Evolutionary conservation across 2,888 invertebrate species (phyloP).

Genomic region (Hymenopus coronatus): DNA sequence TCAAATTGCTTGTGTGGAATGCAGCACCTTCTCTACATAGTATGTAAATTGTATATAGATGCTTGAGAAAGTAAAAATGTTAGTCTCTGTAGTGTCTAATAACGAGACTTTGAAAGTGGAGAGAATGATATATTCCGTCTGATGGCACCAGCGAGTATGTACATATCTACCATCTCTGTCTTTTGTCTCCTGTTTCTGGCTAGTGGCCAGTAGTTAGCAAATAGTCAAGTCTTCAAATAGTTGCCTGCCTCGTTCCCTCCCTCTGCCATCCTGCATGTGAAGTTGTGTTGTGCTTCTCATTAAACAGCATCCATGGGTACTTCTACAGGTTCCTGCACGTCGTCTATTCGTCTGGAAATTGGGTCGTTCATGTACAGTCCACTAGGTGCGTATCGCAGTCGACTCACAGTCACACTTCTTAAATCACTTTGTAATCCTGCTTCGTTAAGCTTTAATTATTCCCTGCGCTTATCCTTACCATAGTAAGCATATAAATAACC

Average conservation of each 20-base stretch:
- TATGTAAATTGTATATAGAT: too few relatives aligned
- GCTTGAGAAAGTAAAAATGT: too few relatives aligned
- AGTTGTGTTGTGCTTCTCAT: background rate
- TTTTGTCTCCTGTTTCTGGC: background rate
- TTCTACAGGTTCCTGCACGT: background rate
- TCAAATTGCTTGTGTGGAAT: too few relatives aligned
- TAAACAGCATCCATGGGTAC: background rate
- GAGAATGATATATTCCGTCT: background rate
- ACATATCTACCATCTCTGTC: background rate
- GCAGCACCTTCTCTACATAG: too few relatives aligned
- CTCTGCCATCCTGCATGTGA: background rate
- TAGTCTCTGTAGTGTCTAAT: too few relatives aligned
- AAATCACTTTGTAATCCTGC: too few relatives aligned
- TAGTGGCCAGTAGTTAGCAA: constrained; percentile 9
- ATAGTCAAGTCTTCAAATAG: constrained; percentile 20
- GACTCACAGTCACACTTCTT: too few relatives aligned
- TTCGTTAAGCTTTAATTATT: too few relatives aligned
- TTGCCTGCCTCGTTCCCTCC: background rate
- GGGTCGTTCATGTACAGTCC: constrained; percentile 57
- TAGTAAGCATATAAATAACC: too few relatives aligned
- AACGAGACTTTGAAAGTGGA: too few relatives aligned
- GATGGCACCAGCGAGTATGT: background rate
- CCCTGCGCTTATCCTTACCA: too few relatives aligned
- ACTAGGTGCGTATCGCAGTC: constrained; percentile 50
- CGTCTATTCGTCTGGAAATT: constrained; percentile 50